phyloP scores from a whole-genome alignment of 2,797 vertebrate genomes.

The Labeo calbasu region DNA sequence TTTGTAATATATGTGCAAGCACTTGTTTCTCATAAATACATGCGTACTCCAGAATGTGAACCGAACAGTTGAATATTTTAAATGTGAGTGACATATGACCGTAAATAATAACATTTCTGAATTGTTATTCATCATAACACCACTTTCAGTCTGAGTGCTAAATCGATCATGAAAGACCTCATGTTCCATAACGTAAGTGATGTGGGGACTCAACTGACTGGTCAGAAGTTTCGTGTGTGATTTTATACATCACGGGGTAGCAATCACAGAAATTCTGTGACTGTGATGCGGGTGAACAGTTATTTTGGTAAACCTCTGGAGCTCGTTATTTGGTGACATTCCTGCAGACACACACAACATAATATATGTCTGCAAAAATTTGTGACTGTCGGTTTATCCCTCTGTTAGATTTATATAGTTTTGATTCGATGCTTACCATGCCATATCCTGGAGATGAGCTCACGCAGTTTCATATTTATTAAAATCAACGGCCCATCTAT shows the following conservation, averaged over 20 bases:
- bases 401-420: neutral
- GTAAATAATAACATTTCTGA: neutral
- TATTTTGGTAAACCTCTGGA: neutral
- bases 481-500: neutral
- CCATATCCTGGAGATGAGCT: neutral
- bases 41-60: neutral
- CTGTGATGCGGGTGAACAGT: neutral
- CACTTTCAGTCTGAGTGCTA: conserved; percentile 42
- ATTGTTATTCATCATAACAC: neutral
- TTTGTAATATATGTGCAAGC: neutral
- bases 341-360: neutral
- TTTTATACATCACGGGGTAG: neutral
- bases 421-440: neutral
- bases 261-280: neutral
- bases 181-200: neutral
- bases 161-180: neutral
- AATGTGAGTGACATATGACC: neutral
- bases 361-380: no score
- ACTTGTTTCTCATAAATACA: neutral
- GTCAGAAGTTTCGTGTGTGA: conserved; percentile 28
- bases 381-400: neutral
- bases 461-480: neutral
- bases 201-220: conserved; percentile 34
- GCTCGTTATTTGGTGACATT: neutral
- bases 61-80: neutral